phyloP scores from a whole-genome alignment of 92 coral and sea anemone species.

The Bergia puertoricense region DNA sequence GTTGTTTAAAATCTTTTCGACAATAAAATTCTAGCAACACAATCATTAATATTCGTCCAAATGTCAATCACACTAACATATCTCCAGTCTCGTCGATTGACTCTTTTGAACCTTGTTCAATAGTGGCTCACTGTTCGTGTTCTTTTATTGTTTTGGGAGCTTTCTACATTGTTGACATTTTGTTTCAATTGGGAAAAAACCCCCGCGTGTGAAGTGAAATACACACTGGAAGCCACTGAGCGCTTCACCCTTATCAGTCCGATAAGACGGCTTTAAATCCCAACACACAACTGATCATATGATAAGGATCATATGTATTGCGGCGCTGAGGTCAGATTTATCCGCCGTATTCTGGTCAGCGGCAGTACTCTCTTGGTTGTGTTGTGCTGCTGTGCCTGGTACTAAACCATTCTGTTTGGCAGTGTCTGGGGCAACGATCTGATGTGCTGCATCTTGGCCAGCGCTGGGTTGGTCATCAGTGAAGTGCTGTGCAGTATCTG shows the following conservation, averaged over 20 bases:
- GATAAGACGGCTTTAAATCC: background rate
- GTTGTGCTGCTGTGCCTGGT: background rate
- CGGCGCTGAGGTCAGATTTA: background rate
- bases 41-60: too few species aligned
- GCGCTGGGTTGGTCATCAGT: background rate
- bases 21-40: too few species aligned
- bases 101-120: too few species aligned
- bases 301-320: conserved; percentile 18
- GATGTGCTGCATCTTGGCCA: background rate
- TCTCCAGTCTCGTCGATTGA: too few species aligned
- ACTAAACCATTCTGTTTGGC: background rate
- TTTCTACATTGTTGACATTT: too few species aligned
- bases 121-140: too few species aligned
- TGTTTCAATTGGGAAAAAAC: too few species aligned
- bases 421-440: background rate
- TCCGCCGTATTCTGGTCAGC: conserved; percentile 8
- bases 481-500: background rate
- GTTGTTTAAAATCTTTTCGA: too few species aligned
- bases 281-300: background rate
- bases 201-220: too few species aligned
- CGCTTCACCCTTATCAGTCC: background rate
- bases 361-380: background rate
- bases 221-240: background rate
- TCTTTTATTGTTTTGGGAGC: too few species aligned
- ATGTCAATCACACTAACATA: too few species aligned